These are phyloP conservation scores for Reinhardtius hippoglossoides DNA, from an alignment of 2,113 vertebrate genomes.

Conservation along the genomic window DNA sequence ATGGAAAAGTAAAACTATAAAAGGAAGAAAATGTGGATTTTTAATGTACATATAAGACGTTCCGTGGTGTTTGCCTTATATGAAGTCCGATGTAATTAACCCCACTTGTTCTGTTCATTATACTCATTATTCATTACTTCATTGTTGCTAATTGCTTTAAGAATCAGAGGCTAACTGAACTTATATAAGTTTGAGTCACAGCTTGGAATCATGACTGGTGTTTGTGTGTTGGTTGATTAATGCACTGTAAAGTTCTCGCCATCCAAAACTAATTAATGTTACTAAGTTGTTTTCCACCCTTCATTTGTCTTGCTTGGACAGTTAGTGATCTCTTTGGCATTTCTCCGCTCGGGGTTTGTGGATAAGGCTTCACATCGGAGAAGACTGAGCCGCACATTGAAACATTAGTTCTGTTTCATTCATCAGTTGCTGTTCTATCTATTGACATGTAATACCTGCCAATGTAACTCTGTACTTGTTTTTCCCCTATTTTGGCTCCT, in stretches of 20 bases:
- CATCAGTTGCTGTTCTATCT: neutral
- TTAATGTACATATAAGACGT: neutral
- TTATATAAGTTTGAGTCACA: neutral
- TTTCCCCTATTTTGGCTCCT: conserved; percentile 83
- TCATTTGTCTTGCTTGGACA: neutral
- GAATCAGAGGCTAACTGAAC: conserved; percentile 9
- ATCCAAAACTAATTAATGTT: neutral
- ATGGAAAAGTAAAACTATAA: neutral
- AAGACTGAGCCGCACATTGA: neutral
- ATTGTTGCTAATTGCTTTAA: conserved; percentile 23
- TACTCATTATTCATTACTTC: neutral
- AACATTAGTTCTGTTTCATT: neutral
- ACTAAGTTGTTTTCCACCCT: neutral
- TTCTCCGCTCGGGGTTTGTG: neutral
- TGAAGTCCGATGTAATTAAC: conserved; percentile 44
- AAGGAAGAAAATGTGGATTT: neutral
- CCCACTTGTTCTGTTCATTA: conserved; percentile 23
- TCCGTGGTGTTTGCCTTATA: conserved; percentile 8
- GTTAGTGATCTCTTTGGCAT: neutral
- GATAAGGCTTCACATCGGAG: neutral
- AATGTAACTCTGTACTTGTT: conserved; percentile 81
- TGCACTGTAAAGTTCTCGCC: neutral
- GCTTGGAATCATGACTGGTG: neutral
- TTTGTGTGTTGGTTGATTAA: neutral
- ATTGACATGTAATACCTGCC: conserved; percentile 66